phyloP scores from a whole-genome alignment of 2,113 vertebrate species.

The Callorhinus ursinus region DNA sequence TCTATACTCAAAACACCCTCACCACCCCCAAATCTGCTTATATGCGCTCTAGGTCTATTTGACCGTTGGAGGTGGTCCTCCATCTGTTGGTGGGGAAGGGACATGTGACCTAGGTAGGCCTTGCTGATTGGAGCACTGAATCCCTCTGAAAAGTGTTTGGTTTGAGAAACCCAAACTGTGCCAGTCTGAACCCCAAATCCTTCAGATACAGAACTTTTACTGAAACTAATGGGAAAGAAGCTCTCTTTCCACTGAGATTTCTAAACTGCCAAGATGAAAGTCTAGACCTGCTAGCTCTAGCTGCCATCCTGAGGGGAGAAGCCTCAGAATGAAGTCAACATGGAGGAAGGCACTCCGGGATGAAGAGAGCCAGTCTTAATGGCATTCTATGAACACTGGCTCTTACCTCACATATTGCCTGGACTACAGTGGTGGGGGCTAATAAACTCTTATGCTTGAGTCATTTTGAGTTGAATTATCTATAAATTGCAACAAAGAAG shows the following conservation, averaged over 20 bases:
- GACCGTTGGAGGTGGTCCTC: too few relatives aligned
- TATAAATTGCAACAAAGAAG: neutral
- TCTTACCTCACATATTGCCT: neutral
- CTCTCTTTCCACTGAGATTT: neutral
- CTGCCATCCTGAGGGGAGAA: neutral
- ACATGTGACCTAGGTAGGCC: neutral
- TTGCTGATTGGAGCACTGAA: neutral
- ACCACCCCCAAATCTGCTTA: neutral
- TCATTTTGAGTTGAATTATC: slow-evolving; percentile 28
- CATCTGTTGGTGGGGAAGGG: neutral
- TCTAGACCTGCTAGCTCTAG: neutral
- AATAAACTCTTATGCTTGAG: neutral
- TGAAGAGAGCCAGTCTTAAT: neutral
- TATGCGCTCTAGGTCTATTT: neutral
- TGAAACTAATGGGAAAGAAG: neutral
- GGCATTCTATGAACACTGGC: neutral
- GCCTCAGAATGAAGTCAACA: neutral
- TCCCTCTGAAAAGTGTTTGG: neutral
- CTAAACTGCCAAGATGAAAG: neutral
- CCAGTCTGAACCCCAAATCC: neutral
- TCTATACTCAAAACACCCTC: neutral
- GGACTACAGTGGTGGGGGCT: neutral
- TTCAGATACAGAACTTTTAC: neutral
- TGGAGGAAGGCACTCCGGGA: neutral
- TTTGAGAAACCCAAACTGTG: neutral